phyloP scores from a whole-genome alignment of 2,888 invertebrate species.

The Dermolepida albohirtum region DNA sequence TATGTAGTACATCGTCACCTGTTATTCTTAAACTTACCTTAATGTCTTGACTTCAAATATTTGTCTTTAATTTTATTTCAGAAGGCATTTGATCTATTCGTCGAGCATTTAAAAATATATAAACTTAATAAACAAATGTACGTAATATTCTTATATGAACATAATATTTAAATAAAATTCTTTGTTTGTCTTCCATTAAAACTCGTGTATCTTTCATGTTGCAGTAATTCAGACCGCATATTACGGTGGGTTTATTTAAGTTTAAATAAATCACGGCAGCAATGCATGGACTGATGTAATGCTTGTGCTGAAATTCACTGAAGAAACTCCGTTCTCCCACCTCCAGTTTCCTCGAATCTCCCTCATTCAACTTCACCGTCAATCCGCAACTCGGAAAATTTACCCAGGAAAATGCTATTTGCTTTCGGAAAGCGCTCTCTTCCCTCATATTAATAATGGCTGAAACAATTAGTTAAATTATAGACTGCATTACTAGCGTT shows the following conservation, averaged over 20 bases:
- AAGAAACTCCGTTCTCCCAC: slow-evolving; percentile 8
- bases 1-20: too few relatives aligned
- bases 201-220: neutral
- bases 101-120: too few relatives aligned
- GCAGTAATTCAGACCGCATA: slow-evolving; percentile 1
- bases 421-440: slow-evolving; percentile 52
- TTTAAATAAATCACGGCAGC: slow-evolving; percentile 10
- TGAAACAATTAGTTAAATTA: slow-evolving; percentile 66
- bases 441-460: slow-evolving; percentile 63
- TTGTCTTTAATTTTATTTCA: too few relatives aligned
- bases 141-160: too few relatives aligned
- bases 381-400: slow-evolving; percentile 2
- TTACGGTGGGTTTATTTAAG: slow-evolving; percentile 7
- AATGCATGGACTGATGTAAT: neutral
- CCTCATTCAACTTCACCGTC: neutral
- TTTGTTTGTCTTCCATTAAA: too few relatives aligned
- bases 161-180: too few relatives aligned
- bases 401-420: slow-evolving; percentile 50
- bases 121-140: too few relatives aligned
- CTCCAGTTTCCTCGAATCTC: neutral
- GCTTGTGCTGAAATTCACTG: slow-evolving; percentile 5
- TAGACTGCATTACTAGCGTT: slow-evolving; percentile 62
- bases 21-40: too few relatives aligned
- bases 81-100: too few relatives aligned
- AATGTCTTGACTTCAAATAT: too few relatives aligned